Evolutionary conservation across 2,113 vertebrate genomes (phyloP).

Genomic region (Nestor notabilis): DNA sequence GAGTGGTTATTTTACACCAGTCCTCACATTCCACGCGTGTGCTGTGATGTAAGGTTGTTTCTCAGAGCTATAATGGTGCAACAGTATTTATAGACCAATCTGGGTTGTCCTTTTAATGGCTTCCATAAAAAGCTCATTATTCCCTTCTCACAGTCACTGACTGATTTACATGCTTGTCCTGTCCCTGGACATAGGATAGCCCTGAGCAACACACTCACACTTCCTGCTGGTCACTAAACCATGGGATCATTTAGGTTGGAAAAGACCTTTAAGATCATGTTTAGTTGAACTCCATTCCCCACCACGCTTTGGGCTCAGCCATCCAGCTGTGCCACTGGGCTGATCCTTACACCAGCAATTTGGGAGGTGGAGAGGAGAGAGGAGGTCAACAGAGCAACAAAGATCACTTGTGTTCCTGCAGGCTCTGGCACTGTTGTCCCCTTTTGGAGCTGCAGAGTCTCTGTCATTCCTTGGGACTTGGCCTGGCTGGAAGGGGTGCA

Average conservation of each 20-base stretch:
- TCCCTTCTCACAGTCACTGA: not conserved
- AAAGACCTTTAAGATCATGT: not conserved
- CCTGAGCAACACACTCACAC: not conserved
- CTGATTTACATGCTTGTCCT: slow-evolving; percentile 18
- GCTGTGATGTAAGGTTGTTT: not conserved
- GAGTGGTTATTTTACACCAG: not conserved
- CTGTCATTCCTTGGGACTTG: not conserved
- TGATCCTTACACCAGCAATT: not conserved
- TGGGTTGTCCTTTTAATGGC: slow-evolving; percentile 48
- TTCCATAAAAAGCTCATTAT: slow-evolving; percentile 58
- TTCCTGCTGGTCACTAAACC: not conserved
- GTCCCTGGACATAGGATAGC: not conserved
- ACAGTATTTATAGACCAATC: slow-evolving; percentile 33
- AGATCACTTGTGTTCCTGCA: not conserved
- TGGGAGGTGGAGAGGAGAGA: not conserved
- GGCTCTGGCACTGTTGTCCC: not conserved
- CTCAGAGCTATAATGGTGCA: not conserved
- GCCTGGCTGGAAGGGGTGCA: not conserved
- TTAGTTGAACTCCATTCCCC: not conserved
- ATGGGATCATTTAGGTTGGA: not conserved
- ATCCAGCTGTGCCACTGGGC: not conserved
- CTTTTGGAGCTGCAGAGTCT: not conserved
- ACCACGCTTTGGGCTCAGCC: not conserved
- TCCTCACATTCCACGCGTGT: not conserved
- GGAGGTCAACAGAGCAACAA: not conserved